A percentile compares a stretch with the other conserved stretches of the same genome.
phyloP scores from a whole-genome alignment of 1,140 invertebrate genomes.

The Vollenhovia emeryi region DNA sequence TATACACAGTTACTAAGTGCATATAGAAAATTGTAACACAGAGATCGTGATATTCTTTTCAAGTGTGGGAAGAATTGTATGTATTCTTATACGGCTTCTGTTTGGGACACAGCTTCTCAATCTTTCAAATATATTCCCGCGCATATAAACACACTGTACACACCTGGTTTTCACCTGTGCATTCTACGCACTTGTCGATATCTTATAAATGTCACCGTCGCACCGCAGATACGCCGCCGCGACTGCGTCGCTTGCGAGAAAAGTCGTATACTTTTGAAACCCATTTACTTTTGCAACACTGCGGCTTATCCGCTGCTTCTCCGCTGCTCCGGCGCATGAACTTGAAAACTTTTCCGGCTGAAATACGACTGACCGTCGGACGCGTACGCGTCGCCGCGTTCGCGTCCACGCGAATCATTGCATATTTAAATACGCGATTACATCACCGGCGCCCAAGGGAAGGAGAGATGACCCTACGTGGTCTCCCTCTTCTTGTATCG shows the following conservation, averaged over 20 bases:
- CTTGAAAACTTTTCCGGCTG: slow-evolving; percentile 2
- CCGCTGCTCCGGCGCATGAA: not conserved
- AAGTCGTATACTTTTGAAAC: no score
- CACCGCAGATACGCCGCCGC: not conserved
- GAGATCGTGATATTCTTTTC: not conserved
- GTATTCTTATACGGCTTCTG: not conserved
- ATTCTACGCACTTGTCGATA: not conserved
- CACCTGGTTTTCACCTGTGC: not conserved
- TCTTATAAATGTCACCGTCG: not conserved
- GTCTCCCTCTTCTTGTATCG: not conserved
- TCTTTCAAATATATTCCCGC: not conserved
- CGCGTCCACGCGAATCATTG: slow-evolving; percentile 10
- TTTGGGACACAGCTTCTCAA: not conserved
- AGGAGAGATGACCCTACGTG: not conserved
- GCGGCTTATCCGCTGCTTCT: not conserved
- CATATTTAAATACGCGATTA: slow-evolving; percentile 26
- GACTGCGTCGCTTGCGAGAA: not conserved
- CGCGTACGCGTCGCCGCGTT: not conserved
- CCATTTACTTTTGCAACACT: not conserved
- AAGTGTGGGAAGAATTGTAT: not conserved
- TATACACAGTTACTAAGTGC: not conserved
- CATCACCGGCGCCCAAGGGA: not conserved
- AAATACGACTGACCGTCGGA: not conserved
- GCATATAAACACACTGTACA: not conserved
- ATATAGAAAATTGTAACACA: not conserved